Evolutionary conservation across 2,113 vertebrate genomes (phyloP).

Genomic region (Ameiurus melas): DNA sequence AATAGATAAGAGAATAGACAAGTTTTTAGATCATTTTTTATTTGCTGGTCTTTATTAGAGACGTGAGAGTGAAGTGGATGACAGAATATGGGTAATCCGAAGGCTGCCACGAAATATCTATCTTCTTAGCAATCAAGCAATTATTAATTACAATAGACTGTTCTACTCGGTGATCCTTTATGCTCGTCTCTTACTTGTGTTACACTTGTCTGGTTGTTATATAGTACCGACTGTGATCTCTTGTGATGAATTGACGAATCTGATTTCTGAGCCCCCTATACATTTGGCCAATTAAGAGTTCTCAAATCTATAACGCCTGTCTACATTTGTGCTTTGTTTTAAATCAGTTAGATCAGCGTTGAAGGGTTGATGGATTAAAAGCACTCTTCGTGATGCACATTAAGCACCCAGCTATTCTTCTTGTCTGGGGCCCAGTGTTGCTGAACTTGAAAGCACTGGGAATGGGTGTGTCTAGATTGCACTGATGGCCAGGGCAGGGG

Average conservation of each 20-base stretch:
- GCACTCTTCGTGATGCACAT: background rate
- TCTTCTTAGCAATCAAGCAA: background rate
- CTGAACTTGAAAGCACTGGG: slow-evolving; percentile 34
- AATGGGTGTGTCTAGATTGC: background rate
- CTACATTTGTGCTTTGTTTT: slow-evolving; percentile 8
- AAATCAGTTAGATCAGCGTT: slow-evolving; percentile 1
- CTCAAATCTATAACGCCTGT: slow-evolving; percentile 9
- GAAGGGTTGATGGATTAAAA: slow-evolving; percentile 36
- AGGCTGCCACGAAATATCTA: background rate
- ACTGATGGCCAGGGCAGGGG: slow-evolving; percentile 5
- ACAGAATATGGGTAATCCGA: slow-evolving; percentile 2
- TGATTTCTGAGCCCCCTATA: background rate
- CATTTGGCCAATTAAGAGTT: background rate
- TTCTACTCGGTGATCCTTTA: background rate
- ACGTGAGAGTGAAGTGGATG: background rate
- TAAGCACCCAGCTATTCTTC: background rate
- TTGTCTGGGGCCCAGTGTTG: slow-evolving; percentile 6
- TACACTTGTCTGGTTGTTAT: background rate
- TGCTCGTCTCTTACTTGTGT: background rate
- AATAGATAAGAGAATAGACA: background rate
- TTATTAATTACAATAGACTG: background rate
- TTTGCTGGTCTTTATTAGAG: background rate
- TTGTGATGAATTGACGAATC: background rate
- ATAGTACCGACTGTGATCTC: background rate
- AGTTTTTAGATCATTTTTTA: background rate